A percentile compares a stretch with the other conserved stretches of the same genome.
Conservation (phyloP, 1,140 invertebrate genomes). For the Drosophila cardini region DNA sequence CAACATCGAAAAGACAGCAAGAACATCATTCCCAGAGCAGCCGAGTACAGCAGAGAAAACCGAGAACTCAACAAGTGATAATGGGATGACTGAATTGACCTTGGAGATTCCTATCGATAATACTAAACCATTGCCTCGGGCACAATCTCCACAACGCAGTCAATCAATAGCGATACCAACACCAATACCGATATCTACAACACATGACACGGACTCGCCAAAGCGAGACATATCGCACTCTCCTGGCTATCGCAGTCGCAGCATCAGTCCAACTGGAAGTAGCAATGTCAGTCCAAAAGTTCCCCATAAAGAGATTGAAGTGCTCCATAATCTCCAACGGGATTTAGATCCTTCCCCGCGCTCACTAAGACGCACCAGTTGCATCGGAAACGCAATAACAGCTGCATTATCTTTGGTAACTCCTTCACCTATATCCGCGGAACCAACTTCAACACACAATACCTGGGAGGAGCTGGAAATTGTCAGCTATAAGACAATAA, state of each 20-base stretch:
- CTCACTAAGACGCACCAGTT: conserved; percentile 47
- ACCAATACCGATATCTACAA: neutral
- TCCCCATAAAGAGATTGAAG: conserved; percentile 87
- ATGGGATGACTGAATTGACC: conserved; percentile 53
- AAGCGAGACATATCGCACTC: conserved; percentile 50
- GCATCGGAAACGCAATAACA: neutral
- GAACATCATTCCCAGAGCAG: neutral
- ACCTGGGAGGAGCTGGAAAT: conserved; percentile 86
- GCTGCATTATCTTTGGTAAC: conserved; percentile 29
- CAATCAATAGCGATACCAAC: neutral
- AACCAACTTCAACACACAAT: conserved; percentile 57
- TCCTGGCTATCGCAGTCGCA: conserved; percentile 48
- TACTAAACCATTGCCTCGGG: conserved; percentile 67
- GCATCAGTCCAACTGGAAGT: conserved; percentile 85
- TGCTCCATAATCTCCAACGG: conserved; percentile 87
- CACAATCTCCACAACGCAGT: conserved; percentile 28
- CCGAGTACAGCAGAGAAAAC: neutral
- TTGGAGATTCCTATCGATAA: conserved; percentile 79
- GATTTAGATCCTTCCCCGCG: conserved; percentile 85
- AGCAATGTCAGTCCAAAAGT: conserved; percentile 85
- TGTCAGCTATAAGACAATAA: conserved; percentile 85
- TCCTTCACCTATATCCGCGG: conserved; percentile 27
- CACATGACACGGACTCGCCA: neutral
- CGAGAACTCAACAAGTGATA: neutral
- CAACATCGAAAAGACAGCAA: conserved; percentile 50